phyloP scores from a whole-genome alignment of 2,888 invertebrate species.

The Meloe dianella region DNA sequence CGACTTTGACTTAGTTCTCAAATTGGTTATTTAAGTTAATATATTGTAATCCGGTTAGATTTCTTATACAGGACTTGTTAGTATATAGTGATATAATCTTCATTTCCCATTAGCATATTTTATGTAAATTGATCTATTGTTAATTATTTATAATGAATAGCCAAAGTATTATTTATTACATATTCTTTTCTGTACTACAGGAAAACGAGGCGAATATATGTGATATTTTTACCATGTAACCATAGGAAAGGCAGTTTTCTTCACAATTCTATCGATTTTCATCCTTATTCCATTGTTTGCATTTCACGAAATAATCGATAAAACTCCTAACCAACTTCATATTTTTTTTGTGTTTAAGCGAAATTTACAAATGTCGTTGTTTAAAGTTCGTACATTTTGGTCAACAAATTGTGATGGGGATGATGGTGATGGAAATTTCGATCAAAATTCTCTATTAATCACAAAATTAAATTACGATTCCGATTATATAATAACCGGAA shows the following conservation, averaged over 20 bases:
- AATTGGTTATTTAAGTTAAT: neutral
- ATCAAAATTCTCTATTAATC: conserved; percentile 61
- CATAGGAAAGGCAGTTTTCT: neutral
- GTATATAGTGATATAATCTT: neutral
- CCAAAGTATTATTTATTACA: conserved; percentile 28
- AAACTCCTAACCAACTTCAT: conserved; percentile 42
- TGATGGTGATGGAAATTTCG: conserved; percentile 63
- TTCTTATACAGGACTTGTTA: neutral
- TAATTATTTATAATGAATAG: conserved; percentile 9
- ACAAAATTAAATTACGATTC: conserved; percentile 65
- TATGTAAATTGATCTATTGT: neutral
- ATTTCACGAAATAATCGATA: conserved; percentile 42
- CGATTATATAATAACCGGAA: conserved; percentile 80
- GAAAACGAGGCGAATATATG: conserved; percentile 25
- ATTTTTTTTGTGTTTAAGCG: neutral
- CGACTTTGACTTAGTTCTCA: neutral
- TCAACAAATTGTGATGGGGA: conserved; percentile 70
- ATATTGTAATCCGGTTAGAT: neutral
- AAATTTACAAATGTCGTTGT: conserved; percentile 83
- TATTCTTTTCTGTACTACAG: conserved; percentile 24
- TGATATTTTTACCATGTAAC: conserved; percentile 30
- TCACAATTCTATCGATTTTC: conserved; percentile 25
- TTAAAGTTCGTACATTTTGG: conserved; percentile 92
- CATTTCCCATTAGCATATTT: too few relatives aligned
- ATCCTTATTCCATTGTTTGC: conserved; percentile 36